Evolutionary conservation across 2,797 vertebrate species (phyloP), one percentile per base, ranked within the genome.

Genomic region (Phrynocephalus forsythii): DNA sequence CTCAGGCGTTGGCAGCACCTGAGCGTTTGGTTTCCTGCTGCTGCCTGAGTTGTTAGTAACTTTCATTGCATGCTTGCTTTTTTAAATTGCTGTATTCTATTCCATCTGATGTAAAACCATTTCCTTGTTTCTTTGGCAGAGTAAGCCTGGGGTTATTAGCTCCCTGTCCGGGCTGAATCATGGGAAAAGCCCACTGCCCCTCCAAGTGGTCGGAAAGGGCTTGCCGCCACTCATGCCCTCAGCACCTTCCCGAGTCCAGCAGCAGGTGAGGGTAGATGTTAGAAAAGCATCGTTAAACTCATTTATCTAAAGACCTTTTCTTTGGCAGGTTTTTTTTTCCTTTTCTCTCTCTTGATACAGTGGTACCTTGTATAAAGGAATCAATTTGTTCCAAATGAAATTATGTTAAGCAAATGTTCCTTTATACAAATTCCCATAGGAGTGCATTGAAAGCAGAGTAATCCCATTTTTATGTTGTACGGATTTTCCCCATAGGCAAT

Each of bases 91-190:
- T 33, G 33, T 44, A 30, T 56, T 33, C 50, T 18, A 56, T 48
- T 28, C 2, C 71, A 5, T 2, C 33, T 15, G 60, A 3, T 6
- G 2, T 63, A 48, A 73, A 1, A 0, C 0, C 48, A 18, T 15
- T 10, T 30, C 20, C 5, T 50, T n/a, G 33, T 28, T 26, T 78
- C 11, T 18, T 89, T 90, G 94, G 78, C 95, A 98, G 97, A 91
- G 97, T 50, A 98, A 98, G 90, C 92, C 97, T 28, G 97, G 97
- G 66, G 97, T 98, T 88, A 97, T 98, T 93, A 97, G 96, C 90
- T 97, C 96, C 5, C 95, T 97, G 2, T 94, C 97, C 44, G 94
- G 96, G n/a, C 93, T 97, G 80, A 90, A 91, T 86, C 93, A 98
- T 38, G 96, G 96, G 50, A 97, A 97, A 87, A 95, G 94, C 63